A percentile compares a stretch with the other conserved stretches of the same genome.
phyloP scores from a whole-genome alignment of 1,140 invertebrate species.

The Hetaerina americana region DNA sequence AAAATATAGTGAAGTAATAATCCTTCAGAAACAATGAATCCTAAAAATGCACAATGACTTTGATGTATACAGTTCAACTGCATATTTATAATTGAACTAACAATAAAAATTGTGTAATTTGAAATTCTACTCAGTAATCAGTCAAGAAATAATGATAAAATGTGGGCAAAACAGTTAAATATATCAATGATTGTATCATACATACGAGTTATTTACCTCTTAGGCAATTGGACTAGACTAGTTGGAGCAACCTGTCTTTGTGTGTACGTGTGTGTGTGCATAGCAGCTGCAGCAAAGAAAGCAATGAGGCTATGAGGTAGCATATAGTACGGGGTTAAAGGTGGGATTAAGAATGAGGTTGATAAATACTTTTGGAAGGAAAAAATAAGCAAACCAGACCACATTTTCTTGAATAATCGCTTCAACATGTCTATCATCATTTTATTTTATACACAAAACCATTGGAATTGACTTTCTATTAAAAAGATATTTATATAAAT shows the following conservation, averaged over 20 bases:
- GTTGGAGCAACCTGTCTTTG: neutral
- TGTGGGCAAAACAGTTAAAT: no score
- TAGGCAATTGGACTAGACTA: neutral
- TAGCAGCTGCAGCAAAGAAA: neutral
- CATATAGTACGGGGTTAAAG: neutral
- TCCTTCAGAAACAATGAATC: no score
- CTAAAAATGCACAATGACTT: no score
- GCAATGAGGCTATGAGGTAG: neutral
- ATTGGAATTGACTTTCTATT: neutral
- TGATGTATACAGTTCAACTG: no score
- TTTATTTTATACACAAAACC: neutral
- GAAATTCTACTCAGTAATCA: no score
- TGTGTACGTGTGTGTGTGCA: neutral
- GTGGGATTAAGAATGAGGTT: neutral
- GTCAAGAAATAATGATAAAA: no score
- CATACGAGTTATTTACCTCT: no score
- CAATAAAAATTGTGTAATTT: no score
- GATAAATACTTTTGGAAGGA: neutral
- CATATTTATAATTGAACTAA: no score
- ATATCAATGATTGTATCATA: no score
- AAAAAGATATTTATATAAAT: constrained; percentile 6
- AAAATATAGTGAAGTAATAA: no score
- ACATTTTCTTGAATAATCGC: neutral
- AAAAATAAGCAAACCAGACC: neutral
- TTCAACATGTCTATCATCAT: constrained; percentile 3